Evolutionary conservation across 2,113 vertebrate species (phyloP).

Genomic region (Poeciliopsis prolifica): DNA sequence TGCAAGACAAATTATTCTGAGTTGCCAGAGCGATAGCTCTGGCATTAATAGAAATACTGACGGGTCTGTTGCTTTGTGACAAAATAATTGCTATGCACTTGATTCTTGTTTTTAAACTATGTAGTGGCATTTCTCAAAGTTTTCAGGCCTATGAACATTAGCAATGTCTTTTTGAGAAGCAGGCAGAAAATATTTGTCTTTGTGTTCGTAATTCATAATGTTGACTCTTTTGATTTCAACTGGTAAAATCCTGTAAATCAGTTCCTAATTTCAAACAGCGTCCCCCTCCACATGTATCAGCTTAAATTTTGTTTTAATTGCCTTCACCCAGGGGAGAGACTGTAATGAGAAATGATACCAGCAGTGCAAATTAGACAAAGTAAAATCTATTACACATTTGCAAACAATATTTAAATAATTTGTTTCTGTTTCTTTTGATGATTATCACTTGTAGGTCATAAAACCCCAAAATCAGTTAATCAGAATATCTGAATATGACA

Average conservation of each 20-base stretch:
- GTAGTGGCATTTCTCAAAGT: not conserved
- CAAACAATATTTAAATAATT: no score
- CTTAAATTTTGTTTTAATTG: not conserved
- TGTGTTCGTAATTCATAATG: not conserved
- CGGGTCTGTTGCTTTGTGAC: not conserved
- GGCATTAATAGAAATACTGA: not conserved
- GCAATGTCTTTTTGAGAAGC: not conserved
- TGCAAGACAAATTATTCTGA: not conserved
- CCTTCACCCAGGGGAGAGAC: not conserved
- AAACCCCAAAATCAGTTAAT: no score
- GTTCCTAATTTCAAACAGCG: not conserved
- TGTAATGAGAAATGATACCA: not conserved
- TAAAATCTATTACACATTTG: not conserved
- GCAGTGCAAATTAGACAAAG: not conserved
- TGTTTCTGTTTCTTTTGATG: no score
- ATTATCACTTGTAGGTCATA: no score
- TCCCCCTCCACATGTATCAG: not conserved
- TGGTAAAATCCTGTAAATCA: constrained; percentile 3
- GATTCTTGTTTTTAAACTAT: not conserved
- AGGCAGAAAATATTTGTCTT: not conserved
- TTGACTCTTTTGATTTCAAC: constrained; percentile 1
- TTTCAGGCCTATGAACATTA: not conserved
- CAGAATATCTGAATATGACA: no score
- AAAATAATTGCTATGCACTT: not conserved
- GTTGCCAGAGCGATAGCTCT: not conserved